Base-by-base conservation (phyloP, 2,113 vertebrate species). In the Tetraodon nigroviridis region DNA sequence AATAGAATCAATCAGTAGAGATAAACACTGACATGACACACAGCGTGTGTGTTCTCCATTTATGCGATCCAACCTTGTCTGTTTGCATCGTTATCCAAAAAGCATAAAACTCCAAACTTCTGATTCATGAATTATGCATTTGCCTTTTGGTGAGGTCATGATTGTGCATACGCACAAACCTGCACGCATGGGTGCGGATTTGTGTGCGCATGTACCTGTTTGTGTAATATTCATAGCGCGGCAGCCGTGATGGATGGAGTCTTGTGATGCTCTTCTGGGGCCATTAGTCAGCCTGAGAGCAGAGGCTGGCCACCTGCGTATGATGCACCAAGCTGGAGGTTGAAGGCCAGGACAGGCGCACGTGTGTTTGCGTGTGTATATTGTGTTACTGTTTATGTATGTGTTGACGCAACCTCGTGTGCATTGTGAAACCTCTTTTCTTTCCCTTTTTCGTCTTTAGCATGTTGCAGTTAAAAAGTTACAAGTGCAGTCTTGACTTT, bases 241-340 rank as follows among this genome's bases (percentile, higher is more conserved):
- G 11, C 3, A 18, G 64, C 49, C 7, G 50, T 85, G 75, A 90
- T 78, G 68, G 82, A 89, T 89, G 75, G 66, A 69, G 55, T 79
- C 59, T 20, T 54, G 69, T 64, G 62, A 41, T 49, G 67, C 73
- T 79, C 64, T 60, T 27, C 60, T 18, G 73, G 70, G 74, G 76
- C 76, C 80, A 84, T 88, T 86, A 88, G 62, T 88, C 77, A 85
- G 68, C 64, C 58, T 46, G 53, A 74, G 80, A 76, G 71, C 45
- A 18, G 69, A 54, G 67, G 62, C 61, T 46, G 80, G 57, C 76
- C 79, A 76, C 70, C 78, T 58, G 73, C 73, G 72, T 58, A 40
- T 18, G 68, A 75, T 67, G 68, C 70, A 41, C 51, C 51, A 32
- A 1, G 8, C 15, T 14, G 2, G 40, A 49, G 70, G 80, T 78